These are phyloP conservation scores for Micromussa lordhowensis DNA, from an alignment of 92 coral and sea anemone species.

Conservation along the genomic window DNA sequence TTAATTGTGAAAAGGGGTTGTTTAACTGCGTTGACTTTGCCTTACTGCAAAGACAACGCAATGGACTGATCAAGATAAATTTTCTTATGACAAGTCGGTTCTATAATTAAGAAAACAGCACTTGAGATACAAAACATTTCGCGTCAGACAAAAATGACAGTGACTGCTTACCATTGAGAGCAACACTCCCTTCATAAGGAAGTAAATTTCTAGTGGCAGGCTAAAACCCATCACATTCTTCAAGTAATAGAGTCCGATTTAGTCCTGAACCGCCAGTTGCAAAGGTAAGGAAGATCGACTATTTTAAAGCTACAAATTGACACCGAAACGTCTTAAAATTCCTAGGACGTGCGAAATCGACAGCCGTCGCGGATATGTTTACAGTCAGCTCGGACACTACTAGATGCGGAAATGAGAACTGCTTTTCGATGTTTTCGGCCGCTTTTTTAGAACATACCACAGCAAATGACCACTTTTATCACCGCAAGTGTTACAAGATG, in stretches of 20 bases:
- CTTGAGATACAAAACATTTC: too few species aligned
- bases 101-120: background rate
- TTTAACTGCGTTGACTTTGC: background rate
- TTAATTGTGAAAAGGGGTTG: background rate
- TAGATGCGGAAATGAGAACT: too few species aligned
- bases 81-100: background rate
- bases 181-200: background rate
- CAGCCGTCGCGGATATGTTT: too few species aligned
- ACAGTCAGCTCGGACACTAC: too few species aligned
- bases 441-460: too few species aligned
- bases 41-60: background rate
- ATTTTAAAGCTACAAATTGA: background rate
- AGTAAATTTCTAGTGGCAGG: background rate
- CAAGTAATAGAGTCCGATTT: background rate
- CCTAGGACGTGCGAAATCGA: background rate
- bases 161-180: background rate
- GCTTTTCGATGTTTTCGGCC: too few species aligned
- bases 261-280: background rate
- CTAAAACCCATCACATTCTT: background rate
- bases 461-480: too few species aligned
- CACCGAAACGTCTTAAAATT: background rate
- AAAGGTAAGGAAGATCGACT: background rate
- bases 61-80: background rate
- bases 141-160: background rate
- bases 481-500: too few species aligned